These are phyloP conservation scores for Drosophila setosimentum DNA, from an alignment of 2,888 invertebrate species.

Conservation along the genomic window DNA sequence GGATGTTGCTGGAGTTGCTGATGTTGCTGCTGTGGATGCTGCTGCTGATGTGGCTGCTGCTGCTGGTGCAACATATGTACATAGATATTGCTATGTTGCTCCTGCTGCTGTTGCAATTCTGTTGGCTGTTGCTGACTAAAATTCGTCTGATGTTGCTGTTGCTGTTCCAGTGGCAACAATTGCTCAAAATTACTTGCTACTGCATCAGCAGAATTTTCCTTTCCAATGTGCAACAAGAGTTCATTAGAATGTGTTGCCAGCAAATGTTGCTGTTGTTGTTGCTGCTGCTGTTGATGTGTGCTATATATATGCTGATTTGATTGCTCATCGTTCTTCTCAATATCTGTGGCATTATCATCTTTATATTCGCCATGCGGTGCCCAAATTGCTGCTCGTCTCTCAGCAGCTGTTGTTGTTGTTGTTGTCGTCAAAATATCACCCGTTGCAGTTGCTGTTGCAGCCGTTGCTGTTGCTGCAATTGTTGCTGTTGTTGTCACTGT, in stretches of 20 bases:
- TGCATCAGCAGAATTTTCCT: conserved; percentile 26
- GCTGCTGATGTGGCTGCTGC: conserved; percentile 44
- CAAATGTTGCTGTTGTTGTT: conserved; percentile 37
- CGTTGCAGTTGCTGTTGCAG: conserved; percentile 36
- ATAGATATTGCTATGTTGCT: conserved; percentile 51
- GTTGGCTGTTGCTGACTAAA: conserved; percentile 54
- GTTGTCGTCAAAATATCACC: conserved; percentile 50
- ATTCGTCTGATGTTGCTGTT: conserved; percentile 16
- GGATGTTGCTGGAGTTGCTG: conserved; percentile 22
- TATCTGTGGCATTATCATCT: conserved; percentile 1
- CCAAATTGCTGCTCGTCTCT: conserved; percentile 56
- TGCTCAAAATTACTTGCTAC: conserved; percentile 44
- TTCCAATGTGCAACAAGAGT: conserved; percentile 62
- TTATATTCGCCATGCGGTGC: conserved; percentile 61
- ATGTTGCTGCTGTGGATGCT: conserved; percentile 7
- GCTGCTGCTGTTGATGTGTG: conserved; percentile 26
- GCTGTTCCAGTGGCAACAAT: conserved; percentile 56
- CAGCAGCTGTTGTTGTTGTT: conserved; percentile 2
- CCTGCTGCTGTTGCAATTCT: conserved; percentile 40
- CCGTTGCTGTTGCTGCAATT: conserved; percentile 24
- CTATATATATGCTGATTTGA: conserved; percentile 33
- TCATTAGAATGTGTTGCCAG: conserved; percentile 47
- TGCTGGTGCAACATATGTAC: conserved; percentile 59
- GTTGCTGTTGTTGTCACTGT: conserved; percentile 38
- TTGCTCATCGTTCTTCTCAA: background rate